These are phyloP conservation scores for Dusona sp. DNA, from an alignment of 2,888 invertebrate genomes.

Conservation along the genomic window DNA sequence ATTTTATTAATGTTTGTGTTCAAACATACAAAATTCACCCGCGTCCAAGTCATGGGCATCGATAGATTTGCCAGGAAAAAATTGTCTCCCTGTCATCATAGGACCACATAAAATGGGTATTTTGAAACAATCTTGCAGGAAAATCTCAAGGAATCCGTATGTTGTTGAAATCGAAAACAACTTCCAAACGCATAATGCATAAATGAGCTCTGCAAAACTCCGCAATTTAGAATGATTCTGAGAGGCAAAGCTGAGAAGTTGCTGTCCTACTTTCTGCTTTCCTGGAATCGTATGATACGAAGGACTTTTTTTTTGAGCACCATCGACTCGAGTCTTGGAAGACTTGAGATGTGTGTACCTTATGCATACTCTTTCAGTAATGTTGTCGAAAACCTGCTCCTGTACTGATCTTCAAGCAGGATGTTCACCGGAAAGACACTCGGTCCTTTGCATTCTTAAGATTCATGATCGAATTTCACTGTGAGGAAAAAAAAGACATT, in stretches of 20 bases:
- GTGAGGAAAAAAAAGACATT: constrained; percentile 14
- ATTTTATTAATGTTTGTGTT: too few species aligned
- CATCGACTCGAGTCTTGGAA: constrained; percentile 78
- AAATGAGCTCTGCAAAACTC: constrained; percentile 22
- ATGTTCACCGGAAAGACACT: constrained; percentile 28
- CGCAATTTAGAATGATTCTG: constrained; percentile 24
- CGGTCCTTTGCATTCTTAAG: constrained; percentile 29
- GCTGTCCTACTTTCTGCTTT: constrained; percentile 66
- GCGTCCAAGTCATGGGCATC: too few species aligned
- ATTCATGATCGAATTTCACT: constrained; percentile 35
- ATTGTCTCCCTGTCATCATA: background rate
- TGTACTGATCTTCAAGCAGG: constrained; percentile 63
- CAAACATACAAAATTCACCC: too few species aligned
- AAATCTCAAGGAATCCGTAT: background rate
- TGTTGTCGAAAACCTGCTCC: constrained; percentile 45
- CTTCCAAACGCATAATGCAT: constrained; percentile 14
- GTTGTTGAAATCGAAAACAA: background rate
- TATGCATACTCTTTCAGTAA: constrained; percentile 24
- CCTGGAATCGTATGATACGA: constrained; percentile 75
- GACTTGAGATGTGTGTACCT: constrained; percentile 66
- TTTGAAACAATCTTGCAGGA: background rate
- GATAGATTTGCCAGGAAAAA: background rate
- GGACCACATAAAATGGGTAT: background rate
- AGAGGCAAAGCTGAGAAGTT: constrained; percentile 55
- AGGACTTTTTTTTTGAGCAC: constrained; percentile 79